phyloP scores from a whole-genome alignment of 2,113 vertebrate genomes.

The Neolamprologus ventralis region DNA sequence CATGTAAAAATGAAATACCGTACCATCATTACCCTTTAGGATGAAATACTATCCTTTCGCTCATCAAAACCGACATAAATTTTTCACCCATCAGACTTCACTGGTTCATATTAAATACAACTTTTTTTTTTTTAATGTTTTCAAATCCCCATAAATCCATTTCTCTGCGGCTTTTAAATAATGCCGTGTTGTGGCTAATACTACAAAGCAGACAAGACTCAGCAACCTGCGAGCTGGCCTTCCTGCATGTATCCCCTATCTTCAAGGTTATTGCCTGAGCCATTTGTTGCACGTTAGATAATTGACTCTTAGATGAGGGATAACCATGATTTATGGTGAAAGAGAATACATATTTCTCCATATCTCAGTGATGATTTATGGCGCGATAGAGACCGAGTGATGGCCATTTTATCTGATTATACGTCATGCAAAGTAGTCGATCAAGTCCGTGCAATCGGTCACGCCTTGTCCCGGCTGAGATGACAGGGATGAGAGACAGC shows the following conservation, averaged over 20 bases:
- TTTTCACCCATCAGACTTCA: background rate
- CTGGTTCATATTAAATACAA: background rate
- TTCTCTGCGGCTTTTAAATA: background rate
- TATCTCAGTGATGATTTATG: slow-evolving; percentile 69
- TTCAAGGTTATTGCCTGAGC: slow-evolving; percentile 63
- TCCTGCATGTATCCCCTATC: slow-evolving; percentile 2
- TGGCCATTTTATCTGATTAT: slow-evolving; percentile 70
- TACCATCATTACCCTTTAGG: background rate
- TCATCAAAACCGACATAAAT: slow-evolving; percentile 16
- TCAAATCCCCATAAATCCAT: slow-evolving; percentile 26
- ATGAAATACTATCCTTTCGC: slow-evolving; percentile 3
- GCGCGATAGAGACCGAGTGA: slow-evolving; percentile 52
- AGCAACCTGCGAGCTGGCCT: background rate
- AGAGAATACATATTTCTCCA: slow-evolving; percentile 65
- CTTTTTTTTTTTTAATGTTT: background rate
- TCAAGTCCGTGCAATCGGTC: slow-evolving; percentile 62
- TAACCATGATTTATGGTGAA: slow-evolving; percentile 68
- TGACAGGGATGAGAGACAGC: slow-evolving; percentile 39
- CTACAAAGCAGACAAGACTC: background rate
- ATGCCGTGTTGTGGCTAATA: background rate
- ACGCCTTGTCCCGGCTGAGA: slow-evolving; percentile 16
- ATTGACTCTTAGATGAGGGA: slow-evolving; percentile 69
- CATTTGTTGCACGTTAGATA: slow-evolving; percentile 64
- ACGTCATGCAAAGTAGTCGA: slow-evolving; percentile 69
- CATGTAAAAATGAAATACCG: background rate